A percentile compares a stretch with the other conserved stretches of the same genome.
These are phyloP conservation scores for Onthophagus sagittarius DNA, from an alignment of 2,888 invertebrate genomes.

Conservation along the genomic window DNA sequence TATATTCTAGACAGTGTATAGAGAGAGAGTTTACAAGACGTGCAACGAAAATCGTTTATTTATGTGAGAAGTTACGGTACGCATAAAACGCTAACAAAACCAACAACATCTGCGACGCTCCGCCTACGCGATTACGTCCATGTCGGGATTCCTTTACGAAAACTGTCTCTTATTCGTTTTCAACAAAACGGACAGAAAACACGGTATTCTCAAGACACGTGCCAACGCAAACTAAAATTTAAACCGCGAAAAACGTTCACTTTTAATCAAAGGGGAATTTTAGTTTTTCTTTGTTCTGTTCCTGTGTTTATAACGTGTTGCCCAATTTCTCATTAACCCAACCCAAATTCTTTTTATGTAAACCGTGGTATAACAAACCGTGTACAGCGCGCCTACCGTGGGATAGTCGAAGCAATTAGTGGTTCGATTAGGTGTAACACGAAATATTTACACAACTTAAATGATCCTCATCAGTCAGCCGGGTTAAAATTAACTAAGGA, in stretches of 20 bases:
- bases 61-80: slow-evolving; percentile 15
- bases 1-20: slow-evolving; percentile 32
- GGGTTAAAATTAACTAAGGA: not conserved
- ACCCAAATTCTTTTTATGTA: not conserved
- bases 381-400: not conserved
- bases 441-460: not conserved
- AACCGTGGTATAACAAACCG: not conserved
- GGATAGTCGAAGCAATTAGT: not conserved
- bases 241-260: not conserved
- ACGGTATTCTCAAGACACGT: not conserved
- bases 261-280: not conserved
- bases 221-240: not conserved
- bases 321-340: not conserved
- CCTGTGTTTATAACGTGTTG: not conserved
- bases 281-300: not conserved
- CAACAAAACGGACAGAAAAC: not conserved
- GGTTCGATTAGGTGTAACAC: not conserved
- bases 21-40: slow-evolving; percentile 24
- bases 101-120: slow-evolving; percentile 19
- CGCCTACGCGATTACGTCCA: not conserved
- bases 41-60: slow-evolving; percentile 22
- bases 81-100: slow-evolving; percentile 12
- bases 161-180: not conserved
- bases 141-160: not conserved
- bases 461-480: not conserved